phyloP scores from a whole-genome alignment of 2,797 vertebrate species.

The Sus cebifrons region DNA sequence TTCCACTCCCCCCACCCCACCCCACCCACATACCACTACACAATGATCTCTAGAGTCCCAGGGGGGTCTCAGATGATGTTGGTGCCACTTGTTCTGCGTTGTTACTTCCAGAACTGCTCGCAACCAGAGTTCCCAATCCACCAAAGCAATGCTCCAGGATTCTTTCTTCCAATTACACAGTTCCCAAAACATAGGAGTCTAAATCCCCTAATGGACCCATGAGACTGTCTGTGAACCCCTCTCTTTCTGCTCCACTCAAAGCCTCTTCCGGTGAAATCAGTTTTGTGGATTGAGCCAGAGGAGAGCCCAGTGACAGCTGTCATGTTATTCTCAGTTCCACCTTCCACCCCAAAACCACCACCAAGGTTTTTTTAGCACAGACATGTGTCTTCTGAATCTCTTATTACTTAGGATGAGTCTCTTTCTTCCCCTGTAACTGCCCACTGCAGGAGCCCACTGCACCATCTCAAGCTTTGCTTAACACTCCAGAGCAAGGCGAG shows the following conservation, averaged over 20 bases:
- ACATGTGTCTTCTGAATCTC: background rate
- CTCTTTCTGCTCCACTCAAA: background rate
- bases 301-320: background rate
- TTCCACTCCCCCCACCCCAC: background rate
- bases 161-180: background rate
- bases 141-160: background rate
- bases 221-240: background rate
- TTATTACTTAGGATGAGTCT: background rate
- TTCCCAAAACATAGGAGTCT: background rate
- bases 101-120: background rate
- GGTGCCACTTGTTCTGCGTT: background rate
- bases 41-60: background rate
- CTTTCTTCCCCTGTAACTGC: background rate
- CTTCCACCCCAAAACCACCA: background rate
- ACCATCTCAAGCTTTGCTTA: background rate
- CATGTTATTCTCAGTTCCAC: background rate
- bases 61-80: accelerated
- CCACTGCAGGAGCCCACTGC: background rate
- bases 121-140: background rate
- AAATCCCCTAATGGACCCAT: background rate
- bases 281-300: background rate
- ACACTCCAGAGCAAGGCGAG: background rate
- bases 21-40: accelerated
- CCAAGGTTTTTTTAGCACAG: background rate
- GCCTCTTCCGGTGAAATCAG: background rate